phyloP scores from a whole-genome alignment of 1,140 invertebrate species.

The Coelopa frigida region DNA sequence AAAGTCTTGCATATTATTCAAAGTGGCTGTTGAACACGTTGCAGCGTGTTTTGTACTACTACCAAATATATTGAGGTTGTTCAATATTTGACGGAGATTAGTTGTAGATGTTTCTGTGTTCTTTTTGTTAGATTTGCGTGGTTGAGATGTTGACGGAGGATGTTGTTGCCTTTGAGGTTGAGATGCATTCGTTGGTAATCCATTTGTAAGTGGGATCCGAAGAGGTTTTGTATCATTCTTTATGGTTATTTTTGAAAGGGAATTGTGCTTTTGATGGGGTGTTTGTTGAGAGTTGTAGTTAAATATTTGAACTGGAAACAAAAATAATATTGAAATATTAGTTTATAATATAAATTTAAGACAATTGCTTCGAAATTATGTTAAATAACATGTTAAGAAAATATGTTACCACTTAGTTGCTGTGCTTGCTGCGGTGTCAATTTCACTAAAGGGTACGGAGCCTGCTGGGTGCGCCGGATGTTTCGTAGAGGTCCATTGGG shows the following conservation, averaged over 20 bases:
- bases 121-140: constrained; percentile 38
- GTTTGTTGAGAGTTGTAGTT: constrained; percentile 19
- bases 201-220: constrained; percentile 10
- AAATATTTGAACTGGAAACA: constrained; percentile 13
- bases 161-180: constrained; percentile 24
- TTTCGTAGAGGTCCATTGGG: constrained; percentile 62
- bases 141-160: constrained; percentile 18
- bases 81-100: constrained; percentile 66
- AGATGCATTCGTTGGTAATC: not conserved
- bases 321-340: not conserved
- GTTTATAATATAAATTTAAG: too few species aligned
- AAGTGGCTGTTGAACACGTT: constrained; percentile 9
- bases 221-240: not conserved
- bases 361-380: too few species aligned
- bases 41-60: constrained; percentile 47
- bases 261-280: constrained; percentile 35
- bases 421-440: constrained; percentile 38
- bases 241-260: too few species aligned
- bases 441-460: constrained; percentile 72
- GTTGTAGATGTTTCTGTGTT: constrained; percentile 46
- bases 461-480: constrained; percentile 67
- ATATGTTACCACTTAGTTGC: constrained; percentile 27
- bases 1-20: constrained; percentile 18
- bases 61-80: constrained; percentile 69
- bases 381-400: not conserved